Evolutionary conservation across 2,797 vertebrate species (phyloP), one percentile per base, ranked within the genome.

Genomic region (Thalassophryne amazonica): DNA sequence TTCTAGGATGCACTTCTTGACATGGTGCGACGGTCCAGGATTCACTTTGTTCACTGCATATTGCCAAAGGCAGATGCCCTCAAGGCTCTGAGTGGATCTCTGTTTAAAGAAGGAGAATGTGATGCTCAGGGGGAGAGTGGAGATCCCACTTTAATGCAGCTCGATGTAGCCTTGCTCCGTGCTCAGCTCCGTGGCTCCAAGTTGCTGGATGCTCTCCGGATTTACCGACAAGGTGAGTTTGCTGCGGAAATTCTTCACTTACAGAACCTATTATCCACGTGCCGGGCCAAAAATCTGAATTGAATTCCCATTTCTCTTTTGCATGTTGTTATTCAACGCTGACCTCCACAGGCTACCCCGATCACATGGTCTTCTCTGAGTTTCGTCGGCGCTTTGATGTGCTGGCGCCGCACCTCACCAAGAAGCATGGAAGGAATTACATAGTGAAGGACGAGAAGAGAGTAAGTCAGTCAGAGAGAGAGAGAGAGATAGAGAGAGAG

Each of bases 331-430:
- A 25, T 41, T 38, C 20, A 3, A 36, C 9, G 0, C 13, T 36
- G 30, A 37, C 55, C 51, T 53, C 63, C 38, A 7, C 85, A 99
- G 97, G 97, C 36, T 99, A 96, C 60, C 97, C 97, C 0, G 95
- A 98, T 80, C 94, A 98, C 87, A 94, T 97, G 97, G 95, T 95
- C 37, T 99, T 98, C 75, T 94, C 95, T 0, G 96, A 99, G 86
- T 99, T 99, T 78, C 93, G 97, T 3, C 89, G 95, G 0, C 93
- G 94, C 43, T 99, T 99, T 4, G 95, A 99, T 0, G 90, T 99
- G 62, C 87, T 99, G 78, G 95, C 94, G 17, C 97, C 96, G 0
- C 97, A 99, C 70, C 89, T 99, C 76, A 94, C 93, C 77, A 99
- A 99, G 90, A 99, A 99, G 63, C 94, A 93, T 0, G 97, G 97